A percentile compares a stretch with the other conserved stretches of the same genome.
Conservation (phyloP, 2,888 invertebrate species). For the Sclerodermus sp. region DNA sequence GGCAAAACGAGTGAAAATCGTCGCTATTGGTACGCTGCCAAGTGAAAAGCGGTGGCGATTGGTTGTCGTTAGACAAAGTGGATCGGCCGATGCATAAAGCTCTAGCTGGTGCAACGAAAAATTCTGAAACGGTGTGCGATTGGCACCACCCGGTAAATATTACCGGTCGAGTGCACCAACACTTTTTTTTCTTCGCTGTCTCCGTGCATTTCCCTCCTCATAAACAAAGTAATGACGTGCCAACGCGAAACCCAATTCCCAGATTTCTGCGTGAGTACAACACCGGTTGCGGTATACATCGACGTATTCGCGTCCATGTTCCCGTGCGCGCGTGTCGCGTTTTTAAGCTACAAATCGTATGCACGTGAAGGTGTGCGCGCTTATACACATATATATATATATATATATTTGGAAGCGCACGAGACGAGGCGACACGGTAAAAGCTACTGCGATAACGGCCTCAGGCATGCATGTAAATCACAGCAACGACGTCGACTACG, state of each 20-base stretch:
- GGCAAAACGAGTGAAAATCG: constrained; percentile 14
- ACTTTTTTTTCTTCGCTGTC: constrained; percentile 44
- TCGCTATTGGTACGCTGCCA: constrained; percentile 32
- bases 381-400: too few relatives aligned
- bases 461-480: constrained; percentile 31
- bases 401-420: too few relatives aligned
- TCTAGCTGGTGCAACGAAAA: constrained; percentile 13
- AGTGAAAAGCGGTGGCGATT: constrained; percentile 24
- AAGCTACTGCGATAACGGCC: constrained; percentile 25
- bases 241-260: constrained; percentile 34
- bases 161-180: constrained; percentile 15
- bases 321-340: too few relatives aligned
- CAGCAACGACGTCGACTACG: constrained; percentile 20
- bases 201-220: constrained; percentile 40
- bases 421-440: constrained; percentile 18
- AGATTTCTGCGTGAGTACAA: constrained; percentile 13
- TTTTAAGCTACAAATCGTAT: too few relatives aligned
- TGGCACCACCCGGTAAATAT: constrained; percentile 32
- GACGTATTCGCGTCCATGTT: too few relatives aligned
- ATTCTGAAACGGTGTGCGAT: constrained; percentile 18
- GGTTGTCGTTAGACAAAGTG: constrained; percentile 29
- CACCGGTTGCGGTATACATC: too few relatives aligned
- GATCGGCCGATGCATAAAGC: constrained; percentile 32
- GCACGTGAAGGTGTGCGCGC: too few relatives aligned
- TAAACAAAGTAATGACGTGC: constrained; percentile 51